Conservation (phyloP, 2,888 invertebrate species). For the Apotomis capreana region DNA sequence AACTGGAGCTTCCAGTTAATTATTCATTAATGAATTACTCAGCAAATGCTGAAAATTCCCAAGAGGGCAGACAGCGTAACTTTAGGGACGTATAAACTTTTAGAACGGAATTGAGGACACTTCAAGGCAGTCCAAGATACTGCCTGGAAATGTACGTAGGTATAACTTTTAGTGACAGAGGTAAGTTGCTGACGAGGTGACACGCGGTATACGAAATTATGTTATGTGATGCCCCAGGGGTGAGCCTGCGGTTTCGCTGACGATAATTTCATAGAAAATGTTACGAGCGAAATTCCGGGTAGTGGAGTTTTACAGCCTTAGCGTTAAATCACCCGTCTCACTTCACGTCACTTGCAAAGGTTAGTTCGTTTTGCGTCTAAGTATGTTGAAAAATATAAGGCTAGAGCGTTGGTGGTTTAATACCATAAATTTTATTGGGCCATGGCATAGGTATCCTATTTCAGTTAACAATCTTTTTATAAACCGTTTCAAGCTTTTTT, state of each 20-base stretch:
- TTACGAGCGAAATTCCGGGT: background rate
- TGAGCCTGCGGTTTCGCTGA: slow-evolving; percentile 1
- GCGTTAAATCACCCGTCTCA: slow-evolving; percentile 19
- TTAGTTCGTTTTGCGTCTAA: background rate
- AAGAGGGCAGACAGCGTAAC: slow-evolving; percentile 22
- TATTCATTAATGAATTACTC: slow-evolving; percentile 36
- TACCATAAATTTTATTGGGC: no score
- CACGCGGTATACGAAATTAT: background rate
- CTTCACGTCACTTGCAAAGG: slow-evolving; percentile 25
- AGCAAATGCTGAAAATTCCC: slow-evolving; percentile 23
- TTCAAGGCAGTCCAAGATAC: slow-evolving; percentile 4
- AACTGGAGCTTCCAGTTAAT: slow-evolving; percentile 40
- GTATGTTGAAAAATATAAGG: background rate
- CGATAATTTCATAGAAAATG: slow-evolving; percentile 22
- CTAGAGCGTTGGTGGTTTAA: no score
- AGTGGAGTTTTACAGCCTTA: slow-evolving; percentile 14
- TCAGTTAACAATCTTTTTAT: no score
- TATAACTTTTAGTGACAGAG: slow-evolving; percentile 4
- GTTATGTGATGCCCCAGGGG: slow-evolving; percentile 6
- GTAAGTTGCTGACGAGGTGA: background rate
- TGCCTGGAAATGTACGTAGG: background rate
- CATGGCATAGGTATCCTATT: no score
- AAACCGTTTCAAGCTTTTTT: no score
- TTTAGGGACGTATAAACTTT: slow-evolving; percentile 30
- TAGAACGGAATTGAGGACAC: slow-evolving; percentile 17